Base-by-base conservation (phyloP, 2,888 invertebrate genomes). In the Cynaeus angustus region DNA sequence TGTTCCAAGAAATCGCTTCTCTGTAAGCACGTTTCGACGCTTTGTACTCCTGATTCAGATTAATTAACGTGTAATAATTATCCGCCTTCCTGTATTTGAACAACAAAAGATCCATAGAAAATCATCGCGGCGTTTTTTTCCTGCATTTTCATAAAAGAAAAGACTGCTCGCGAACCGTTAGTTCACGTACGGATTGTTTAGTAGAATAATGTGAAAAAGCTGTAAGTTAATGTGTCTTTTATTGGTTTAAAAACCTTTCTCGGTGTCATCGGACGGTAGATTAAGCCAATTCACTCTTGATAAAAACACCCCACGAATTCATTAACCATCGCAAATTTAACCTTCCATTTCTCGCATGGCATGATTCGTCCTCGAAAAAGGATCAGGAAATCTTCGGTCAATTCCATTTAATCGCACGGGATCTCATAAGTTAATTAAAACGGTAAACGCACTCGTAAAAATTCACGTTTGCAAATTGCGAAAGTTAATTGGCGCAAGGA, bases 141-240 rank as follows among this genome's bases (percentile, higher is more conserved):
- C 46, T 13, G 45, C 37, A 66, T 46, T 66, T 50, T 58, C 66
- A 33, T 48, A 16, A 26, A 45, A 12, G 37, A 37, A 53, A 28
- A 58, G 3, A 7, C 45, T 45, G 46, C 45, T 37, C 68, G 16
- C 64, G 53, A 62, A 64, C 55, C 46, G 53, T 41, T 50, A 68
- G 21, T 38, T 48, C 45, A 55, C 43, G 61, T 28, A 41, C 45
- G 53, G 46, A 68, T 68, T 55, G 64, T 68, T 46, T 28, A 28
- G 52, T 30, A 68, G 45, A 68, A 68, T 68, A 14, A 43, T 50
- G 55, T 45, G 48, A 21, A 30, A 55, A 55, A 62, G 68, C 70
- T 68, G n/a, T 72, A 71, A 72, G 71, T 72, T 73, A 72, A 73
- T 73, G 74, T 65, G 46, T 59, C 62, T 74, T 72, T 74, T 72